Evolutionary conservation across 2,888 invertebrate species (phyloP).

Genomic region (Limnephilus lunatus): DNA sequence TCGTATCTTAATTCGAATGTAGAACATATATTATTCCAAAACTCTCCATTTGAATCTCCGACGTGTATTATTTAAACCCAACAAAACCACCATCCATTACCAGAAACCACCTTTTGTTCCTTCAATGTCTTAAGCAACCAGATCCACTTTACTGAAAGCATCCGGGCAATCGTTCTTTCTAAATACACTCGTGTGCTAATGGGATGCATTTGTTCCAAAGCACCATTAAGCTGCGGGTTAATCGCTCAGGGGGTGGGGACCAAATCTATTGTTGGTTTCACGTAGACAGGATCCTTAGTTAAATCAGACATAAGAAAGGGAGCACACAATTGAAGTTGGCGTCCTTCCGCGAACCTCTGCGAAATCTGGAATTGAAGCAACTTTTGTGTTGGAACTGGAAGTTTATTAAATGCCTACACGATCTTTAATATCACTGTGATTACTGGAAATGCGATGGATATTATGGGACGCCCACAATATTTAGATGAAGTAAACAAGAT

Average conservation of each 20-base stretch:
- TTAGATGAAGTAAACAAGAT: background rate
- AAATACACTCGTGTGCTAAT: background rate
- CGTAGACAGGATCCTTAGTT: slow-evolving; percentile 43
- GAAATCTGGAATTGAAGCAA: slow-evolving; percentile 3
- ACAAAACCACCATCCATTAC: slow-evolving; percentile 29
- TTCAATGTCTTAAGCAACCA: slow-evolving; percentile 8
- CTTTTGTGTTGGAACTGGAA: background rate
- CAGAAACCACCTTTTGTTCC: slow-evolving; percentile 10
- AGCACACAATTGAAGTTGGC: slow-evolving; percentile 38
- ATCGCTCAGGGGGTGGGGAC: background rate
- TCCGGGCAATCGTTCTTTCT: background rate
- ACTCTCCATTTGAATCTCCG: slow-evolving; percentile 15
- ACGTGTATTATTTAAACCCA: background rate
- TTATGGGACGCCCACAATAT: background rate
- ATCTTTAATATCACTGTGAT: slow-evolving; percentile 1
- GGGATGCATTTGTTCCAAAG: background rate
- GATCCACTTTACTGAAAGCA: slow-evolving; percentile 22
- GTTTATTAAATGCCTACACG: slow-evolving; percentile 28
- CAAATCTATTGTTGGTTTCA: slow-evolving; percentile 44
- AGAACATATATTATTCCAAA: background rate
- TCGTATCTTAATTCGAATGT: background rate
- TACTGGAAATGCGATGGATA: background rate
- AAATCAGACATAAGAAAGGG: slow-evolving; percentile 33
- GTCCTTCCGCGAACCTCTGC: slow-evolving; percentile 17
- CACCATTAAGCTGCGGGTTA: background rate